These are phyloP conservation scores for Scaptodrosophila lebanonensis DNA, from an alignment of 1,140 invertebrate species.

Conservation along the genomic window DNA sequence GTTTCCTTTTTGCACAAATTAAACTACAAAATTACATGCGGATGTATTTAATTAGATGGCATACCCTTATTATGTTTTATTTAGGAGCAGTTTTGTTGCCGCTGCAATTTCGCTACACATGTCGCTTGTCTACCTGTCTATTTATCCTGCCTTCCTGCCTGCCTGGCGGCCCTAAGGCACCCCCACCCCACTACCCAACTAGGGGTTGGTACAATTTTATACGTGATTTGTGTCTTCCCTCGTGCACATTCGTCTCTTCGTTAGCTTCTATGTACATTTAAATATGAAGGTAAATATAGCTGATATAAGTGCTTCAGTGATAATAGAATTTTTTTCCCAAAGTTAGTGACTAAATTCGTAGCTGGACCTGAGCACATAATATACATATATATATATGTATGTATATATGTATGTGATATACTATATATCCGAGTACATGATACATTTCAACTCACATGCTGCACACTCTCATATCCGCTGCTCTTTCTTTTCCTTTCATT, in stretches of 20 bases:
- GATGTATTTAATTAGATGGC: constrained; percentile 66
- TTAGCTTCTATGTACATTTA: no score
- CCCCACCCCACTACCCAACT: neutral
- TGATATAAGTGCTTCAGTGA: no score
- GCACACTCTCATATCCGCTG: neutral
- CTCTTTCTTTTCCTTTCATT: no score
- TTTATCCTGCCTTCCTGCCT: neutral
- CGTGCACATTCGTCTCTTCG: no score
- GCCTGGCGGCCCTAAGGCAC: neutral
- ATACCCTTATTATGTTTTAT: constrained; percentile 51
- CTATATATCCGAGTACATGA: neutral
- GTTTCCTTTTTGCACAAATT: constrained; percentile 59
- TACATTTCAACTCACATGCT: constrained; percentile 5
- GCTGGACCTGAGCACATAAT: no score
- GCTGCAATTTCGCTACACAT: constrained; percentile 30
- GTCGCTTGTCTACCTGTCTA: constrained; percentile 10
- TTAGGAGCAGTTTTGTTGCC: constrained; percentile 20
- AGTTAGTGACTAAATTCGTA: no score
- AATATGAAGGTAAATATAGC: no score
- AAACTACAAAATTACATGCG: constrained; percentile 57
- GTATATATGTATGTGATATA: no score
- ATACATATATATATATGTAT: no score
- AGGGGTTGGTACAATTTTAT: neutral
- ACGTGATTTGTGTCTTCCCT: neutral
- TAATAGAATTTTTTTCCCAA: no score